Base-by-base conservation (phyloP, 1,140 invertebrate species). In the Rhopalosiphum maidis region DNA sequence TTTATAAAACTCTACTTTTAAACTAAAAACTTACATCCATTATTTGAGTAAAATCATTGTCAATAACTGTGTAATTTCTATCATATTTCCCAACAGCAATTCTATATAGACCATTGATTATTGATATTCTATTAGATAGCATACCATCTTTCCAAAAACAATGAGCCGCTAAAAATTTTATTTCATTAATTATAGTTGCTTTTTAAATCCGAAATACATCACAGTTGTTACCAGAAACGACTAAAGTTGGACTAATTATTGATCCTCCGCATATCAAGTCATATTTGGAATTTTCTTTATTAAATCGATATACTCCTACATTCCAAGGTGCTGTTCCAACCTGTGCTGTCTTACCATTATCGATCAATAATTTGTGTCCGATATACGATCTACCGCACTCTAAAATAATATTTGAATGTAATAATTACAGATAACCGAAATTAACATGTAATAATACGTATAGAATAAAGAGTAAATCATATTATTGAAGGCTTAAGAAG, bases 241-340 rank as follows among this genome's bases (percentile, higher is more conserved):
- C 46, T 46, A n/a, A n/a, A n/a, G n/a, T n/a, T n/a, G n/a, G n/a
- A n/a, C n/a, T n/a, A n/a, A n/a, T n/a, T n/a, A n/a, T n/a, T n/a
- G 46, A 46, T 46, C 46, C 46, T 46, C 46, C 46, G 11, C 46
- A 46, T 46, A 46, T 46, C 46, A 46, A 46, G 15, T 89, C 88
- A 37, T 51, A 55, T 30, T 41, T 37, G 0, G 2, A 43, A 30
- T 68, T 68, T 0, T 41, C 21, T 37, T 54, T 8, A 82, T 41
- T 82, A 35, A 7, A 15, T 43, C 23, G 37, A 60, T 90, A 90
- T 15, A 90, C 37, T 6, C 54, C 89, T 25, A 68, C 54, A 25
- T 90, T 90, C 89, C 89, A 90, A 11, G 89, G 89, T 9, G 89
- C 89, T 43, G 51, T 22, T 68, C 89, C 89, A 30, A 9, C 37